phyloP scores from a whole-genome alignment of 2,113 vertebrate genomes.

The Bos javanicus region DNA sequence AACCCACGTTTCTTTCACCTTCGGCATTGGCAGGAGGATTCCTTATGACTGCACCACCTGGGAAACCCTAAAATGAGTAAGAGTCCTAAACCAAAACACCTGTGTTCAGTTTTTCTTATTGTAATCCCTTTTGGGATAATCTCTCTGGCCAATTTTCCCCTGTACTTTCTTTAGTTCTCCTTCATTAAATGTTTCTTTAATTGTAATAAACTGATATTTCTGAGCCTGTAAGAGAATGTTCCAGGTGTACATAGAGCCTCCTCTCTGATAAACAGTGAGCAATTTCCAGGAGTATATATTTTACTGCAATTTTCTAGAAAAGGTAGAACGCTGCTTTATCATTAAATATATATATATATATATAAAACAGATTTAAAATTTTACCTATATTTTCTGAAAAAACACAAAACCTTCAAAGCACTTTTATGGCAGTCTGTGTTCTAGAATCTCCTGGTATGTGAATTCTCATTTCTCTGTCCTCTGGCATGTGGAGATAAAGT shows the following conservation, averaged over 20 bases:
- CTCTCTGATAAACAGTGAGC: not conserved
- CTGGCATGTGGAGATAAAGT: not conserved
- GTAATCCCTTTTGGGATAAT: not conserved
- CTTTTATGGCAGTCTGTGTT: not conserved
- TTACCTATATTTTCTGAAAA: not conserved
- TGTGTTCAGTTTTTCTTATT: not conserved
- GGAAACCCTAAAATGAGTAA: not conserved
- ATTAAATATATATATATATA: not conserved
- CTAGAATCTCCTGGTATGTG: not conserved
- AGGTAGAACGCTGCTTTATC: not conserved
- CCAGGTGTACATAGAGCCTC: accelerated
- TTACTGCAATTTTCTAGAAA: not conserved
- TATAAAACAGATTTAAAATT: not conserved
- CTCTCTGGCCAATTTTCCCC: not conserved
- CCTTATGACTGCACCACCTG: not conserved
- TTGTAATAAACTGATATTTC: not conserved
- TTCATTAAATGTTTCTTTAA: not conserved
- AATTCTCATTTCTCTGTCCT: not conserved
- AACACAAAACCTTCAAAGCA: not conserved
- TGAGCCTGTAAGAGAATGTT: not conserved
- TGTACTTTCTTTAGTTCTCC: not conserved
- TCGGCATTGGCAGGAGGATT: not conserved
- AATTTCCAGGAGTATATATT: not conserved
- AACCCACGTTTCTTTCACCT: not conserved
- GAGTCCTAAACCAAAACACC: not conserved